A percentile compares a stretch with the other conserved stretches of the same genome.
These are phyloP conservation scores for Stenopsyche tienmushanensis DNA, from an alignment of 1,140 invertebrate genomes.

Conservation along the genomic window DNA sequence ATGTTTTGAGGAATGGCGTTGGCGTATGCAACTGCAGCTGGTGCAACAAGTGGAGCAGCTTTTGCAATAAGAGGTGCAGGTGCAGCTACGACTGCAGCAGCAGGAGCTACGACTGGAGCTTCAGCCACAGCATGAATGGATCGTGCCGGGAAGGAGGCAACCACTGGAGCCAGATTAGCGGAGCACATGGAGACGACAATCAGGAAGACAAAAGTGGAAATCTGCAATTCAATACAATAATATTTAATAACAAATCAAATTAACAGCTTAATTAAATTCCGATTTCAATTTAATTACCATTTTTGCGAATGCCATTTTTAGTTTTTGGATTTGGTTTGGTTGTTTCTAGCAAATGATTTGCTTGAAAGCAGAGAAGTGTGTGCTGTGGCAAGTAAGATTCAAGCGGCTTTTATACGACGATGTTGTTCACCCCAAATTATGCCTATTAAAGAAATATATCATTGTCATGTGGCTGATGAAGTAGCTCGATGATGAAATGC, in stretches of 20 bases:
- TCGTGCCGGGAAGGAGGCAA: slow-evolving; percentile 28
- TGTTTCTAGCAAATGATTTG: neutral
- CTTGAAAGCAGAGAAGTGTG: slow-evolving; percentile 7
- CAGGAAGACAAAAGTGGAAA: slow-evolving; percentile 26
- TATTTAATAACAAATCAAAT: slow-evolving; percentile 19
- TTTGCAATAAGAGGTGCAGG: slow-evolving; percentile 26
- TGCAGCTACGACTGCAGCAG: slow-evolving; percentile 44
- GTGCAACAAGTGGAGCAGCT: slow-evolving; percentile 42
- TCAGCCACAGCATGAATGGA: slow-evolving; percentile 34
- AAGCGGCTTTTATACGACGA: slow-evolving; percentile 1
- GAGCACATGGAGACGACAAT: slow-evolving; percentile 16
- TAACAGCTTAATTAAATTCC: too few relatives aligned
- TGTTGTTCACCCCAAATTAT: slow-evolving; percentile 9
- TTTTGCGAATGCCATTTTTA: slow-evolving; percentile 29
- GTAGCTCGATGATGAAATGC: slow-evolving; percentile 16
- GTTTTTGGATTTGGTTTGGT: neutral
- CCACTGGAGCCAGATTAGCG: slow-evolving; percentile 26
- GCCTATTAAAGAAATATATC: slow-evolving; percentile 3
- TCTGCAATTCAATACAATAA: slow-evolving; percentile 28
- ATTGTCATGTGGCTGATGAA: slow-evolving; percentile 3
- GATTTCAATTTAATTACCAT: too few relatives aligned
- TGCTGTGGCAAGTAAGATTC: slow-evolving; percentile 2
- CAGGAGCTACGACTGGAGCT: slow-evolving; percentile 43
- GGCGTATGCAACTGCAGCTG: slow-evolving; percentile 49
- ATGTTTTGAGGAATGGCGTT: slow-evolving; percentile 57